Base-by-base conservation (phyloP, 2,888 invertebrate genomes). In the Abscondita cerata region DNA sequence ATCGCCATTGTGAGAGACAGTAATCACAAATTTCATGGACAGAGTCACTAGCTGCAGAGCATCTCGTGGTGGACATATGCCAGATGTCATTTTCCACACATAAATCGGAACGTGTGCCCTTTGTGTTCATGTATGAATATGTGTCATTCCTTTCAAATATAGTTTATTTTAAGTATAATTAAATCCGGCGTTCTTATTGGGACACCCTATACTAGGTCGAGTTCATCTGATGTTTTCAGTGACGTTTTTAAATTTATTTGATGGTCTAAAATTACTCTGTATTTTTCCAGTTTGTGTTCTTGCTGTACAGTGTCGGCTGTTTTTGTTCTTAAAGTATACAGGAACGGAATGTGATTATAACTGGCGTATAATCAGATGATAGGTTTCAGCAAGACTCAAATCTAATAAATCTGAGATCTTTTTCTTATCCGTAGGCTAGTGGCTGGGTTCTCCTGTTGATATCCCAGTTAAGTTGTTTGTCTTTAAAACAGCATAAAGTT, bases 391-490 rank as follows among this genome's bases (percentile, higher is more conserved):
- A 40, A 16, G 20, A 40, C 13, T 52, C 40, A 52, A 52, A 52
- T 52, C 41, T 41, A 52, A 19, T 41, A 52, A 19, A 52, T 52
- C 40, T 52, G 19, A 41, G 11, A 52, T 34, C 18, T 48, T 34
- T 20, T 36, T 51, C 51, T 18, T 51, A 34, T 51, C 18, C 13
- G 51, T 36, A 13, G 48, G n/a, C 33, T 9, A 33, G 31, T 48
- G 12, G 48, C 4, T 25, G 25, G 25, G 25, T 25, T 25, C 2
- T 25, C 2, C 25, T 25, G 25, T 25, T 25, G 25, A 25, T 25
- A 25, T 25, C 25, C 4, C 25, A 25, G 6, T 25, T 25, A 36
- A 11, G 36, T 51, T 36, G n/a, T 16, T 36, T 36, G 36, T 13
- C 34, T 51, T 51, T 16, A 36, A 12, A 9, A 11, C 9, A 36